Conservation (phyloP, 2,888 invertebrate species). For the Megastigmus dorsalis region DNA sequence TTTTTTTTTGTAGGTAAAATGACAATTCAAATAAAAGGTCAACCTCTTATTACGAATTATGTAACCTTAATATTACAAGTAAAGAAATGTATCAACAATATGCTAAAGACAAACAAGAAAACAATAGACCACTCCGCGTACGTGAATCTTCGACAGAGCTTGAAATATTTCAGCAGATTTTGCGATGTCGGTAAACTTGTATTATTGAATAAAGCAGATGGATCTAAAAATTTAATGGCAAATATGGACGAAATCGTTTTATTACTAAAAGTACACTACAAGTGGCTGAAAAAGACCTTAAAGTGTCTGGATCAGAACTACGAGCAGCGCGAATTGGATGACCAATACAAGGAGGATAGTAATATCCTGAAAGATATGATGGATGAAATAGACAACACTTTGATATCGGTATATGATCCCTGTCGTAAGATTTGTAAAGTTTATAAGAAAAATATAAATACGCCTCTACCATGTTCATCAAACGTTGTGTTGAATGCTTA, state of each 20-base stretch:
- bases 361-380: constrained; percentile 65
- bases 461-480: constrained; percentile 64
- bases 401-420: constrained; percentile 60
- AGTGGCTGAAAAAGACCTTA: constrained; percentile 82
- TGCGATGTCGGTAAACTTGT: constrained; percentile 71
- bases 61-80: constrained; percentile 75
- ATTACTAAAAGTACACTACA: constrained; percentile 82
- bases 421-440: constrained; percentile 65
- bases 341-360: constrained; percentile 57
- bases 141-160: constrained; percentile 74
- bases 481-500: constrained; percentile 56
- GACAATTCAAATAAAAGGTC: constrained; percentile 75
- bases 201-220: constrained; percentile 67
- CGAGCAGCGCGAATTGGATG: constrained; percentile 36
- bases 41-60: constrained; percentile 77
- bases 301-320: constrained; percentile 57
- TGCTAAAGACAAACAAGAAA: constrained; percentile 67
- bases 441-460: constrained; percentile 59
- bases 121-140: constrained; percentile 63
- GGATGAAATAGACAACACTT: constrained; percentile 56
- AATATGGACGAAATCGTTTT: constrained; percentile 76
- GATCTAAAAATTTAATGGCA: constrained; percentile 54
- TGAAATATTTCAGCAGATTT: constrained; percentile 78
- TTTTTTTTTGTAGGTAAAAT: constrained; percentile 68
- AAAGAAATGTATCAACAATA: constrained; percentile 73